Evolutionary conservation across 2,113 vertebrate genomes (phyloP), one percentile per base, ranked within the genome.

Genomic region (Conger conger): DNA sequence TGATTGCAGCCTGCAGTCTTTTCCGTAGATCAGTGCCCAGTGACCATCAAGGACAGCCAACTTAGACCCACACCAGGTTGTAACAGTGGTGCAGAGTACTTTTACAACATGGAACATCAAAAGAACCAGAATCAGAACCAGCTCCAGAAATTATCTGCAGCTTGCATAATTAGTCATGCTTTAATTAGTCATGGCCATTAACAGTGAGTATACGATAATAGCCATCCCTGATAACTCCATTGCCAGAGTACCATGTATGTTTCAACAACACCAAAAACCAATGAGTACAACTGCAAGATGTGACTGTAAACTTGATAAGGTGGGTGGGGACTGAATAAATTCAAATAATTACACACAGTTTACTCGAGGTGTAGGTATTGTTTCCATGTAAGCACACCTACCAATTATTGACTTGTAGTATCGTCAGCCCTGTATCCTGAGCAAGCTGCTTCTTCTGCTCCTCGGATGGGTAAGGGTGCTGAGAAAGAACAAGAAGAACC

Each of bases 351-450:
- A 92, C 88, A 87, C 42, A 60, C 89, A 89, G 84, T 87, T 90
- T 89, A 90, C 91, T 91, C 89, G 89, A 30, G 78, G 63, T 82
- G 16, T 37, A 81, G 82, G 85, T 86, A 85, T 60, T 85, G 89
- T 90, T 40, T 87, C 18, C 68, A 82, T 0, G 77, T 84, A 91
- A 92, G 93, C 86, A 89, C 82, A 37, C 97, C 96, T 92, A 98
- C 97, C 97, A 99, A 85, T 99, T 99, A 97, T 99, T 99, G 95
- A 99, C 97, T 95, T 99, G 97, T 90, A 99, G 97, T 94, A 97
- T 97, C 92, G 97, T 97, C 92, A 99, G 96, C 88, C 97, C 95
- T 0, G 97, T 98, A 93, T 99, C 97, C 94, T 97, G 97, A 92
- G 97, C 97, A 93, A 99, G 95, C 93, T 98, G 97, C 91, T 97